Evolutionary conservation across 2,888 invertebrate genomes (phyloP).

Genomic region (Drosophila histrio): DNA sequence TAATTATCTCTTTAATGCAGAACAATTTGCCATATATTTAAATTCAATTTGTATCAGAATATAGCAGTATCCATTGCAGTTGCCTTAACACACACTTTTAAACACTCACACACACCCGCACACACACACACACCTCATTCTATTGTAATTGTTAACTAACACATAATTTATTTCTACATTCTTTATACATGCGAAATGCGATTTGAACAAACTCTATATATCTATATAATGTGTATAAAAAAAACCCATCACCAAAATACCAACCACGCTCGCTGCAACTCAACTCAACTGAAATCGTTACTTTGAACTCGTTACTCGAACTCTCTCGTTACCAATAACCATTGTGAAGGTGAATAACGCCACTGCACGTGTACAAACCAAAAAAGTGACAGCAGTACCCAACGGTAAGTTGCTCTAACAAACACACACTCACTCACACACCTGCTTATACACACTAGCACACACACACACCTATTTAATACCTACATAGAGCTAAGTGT

Average conservation of each 20-base stretch:
- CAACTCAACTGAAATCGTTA: constrained; percentile 54
- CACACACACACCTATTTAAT: constrained; percentile 16
- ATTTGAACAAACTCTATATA: constrained; percentile 32
- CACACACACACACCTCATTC: constrained; percentile 27
- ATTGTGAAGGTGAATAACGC: constrained; percentile 97
- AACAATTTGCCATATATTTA: not conserved
- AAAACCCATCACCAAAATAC: constrained; percentile 65
- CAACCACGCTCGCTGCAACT: constrained; percentile 68
- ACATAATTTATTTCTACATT: constrained; percentile 76
- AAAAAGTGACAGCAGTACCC: constrained; percentile 95
- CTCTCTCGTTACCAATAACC: constrained; percentile 65
- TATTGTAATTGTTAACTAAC: constrained; percentile 73
- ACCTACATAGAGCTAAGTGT: constrained; percentile 47
- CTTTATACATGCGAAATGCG: constrained; percentile 68
- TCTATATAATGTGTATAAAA: constrained; percentile 45
- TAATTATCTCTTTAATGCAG: not conserved
- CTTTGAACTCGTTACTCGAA: constrained; percentile 37
- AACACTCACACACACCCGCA: constrained; percentile 13
- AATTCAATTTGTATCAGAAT: not conserved
- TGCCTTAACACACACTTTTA: constrained; percentile 9
- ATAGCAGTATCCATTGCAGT: not conserved
- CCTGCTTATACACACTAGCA: constrained; percentile 27
- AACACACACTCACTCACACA: constrained; percentile 20
- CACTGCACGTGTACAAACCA: constrained; percentile 99
- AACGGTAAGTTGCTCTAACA: constrained; percentile 89